These are phyloP conservation scores for Hystrix brachyura DNA, from an alignment of 2,113 vertebrate species.

Conservation along the genomic window DNA sequence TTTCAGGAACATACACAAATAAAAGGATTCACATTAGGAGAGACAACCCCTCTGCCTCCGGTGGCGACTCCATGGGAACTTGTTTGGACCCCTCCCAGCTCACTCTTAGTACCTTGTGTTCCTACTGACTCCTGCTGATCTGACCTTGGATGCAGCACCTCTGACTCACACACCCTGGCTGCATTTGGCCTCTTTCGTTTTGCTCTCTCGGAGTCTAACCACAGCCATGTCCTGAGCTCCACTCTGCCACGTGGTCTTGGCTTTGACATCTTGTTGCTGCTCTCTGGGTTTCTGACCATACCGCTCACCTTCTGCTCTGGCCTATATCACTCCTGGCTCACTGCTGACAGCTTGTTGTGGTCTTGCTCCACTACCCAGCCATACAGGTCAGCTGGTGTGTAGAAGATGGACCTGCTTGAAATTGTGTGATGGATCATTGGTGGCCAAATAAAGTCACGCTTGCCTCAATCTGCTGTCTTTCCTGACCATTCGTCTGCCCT, in stretches of 20 bases:
- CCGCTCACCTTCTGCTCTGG: conserved; percentile 66
- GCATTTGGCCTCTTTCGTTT: background rate
- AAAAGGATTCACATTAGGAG: background rate
- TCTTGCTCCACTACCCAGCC: conserved; percentile 48
- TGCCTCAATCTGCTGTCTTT: conserved; percentile 48
- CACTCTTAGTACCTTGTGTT: background rate
- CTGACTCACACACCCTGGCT: background rate
- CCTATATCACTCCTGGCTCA: conserved; percentile 18
- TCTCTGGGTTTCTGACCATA: conserved; percentile 11
- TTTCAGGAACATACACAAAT: background rate
- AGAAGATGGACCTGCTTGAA: conserved; percentile 57
- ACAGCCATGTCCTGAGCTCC: background rate
- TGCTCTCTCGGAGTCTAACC: background rate
- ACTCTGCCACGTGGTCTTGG: background rate
- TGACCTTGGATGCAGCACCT: background rate
- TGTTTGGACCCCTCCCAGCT: background rate
- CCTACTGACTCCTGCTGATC: background rate
- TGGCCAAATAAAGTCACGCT: conserved; percentile 10
- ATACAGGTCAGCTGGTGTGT: conserved; percentile 61
- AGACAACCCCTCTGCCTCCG: background rate
- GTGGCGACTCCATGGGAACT: background rate
- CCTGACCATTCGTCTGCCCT: background rate
- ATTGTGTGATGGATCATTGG: background rate
- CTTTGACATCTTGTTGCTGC: conserved; percentile 35
- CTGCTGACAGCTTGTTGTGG: conserved; percentile 70